Conservation (phyloP, 2,888 invertebrate genomes). For the Tetranychus piercei region DNA sequence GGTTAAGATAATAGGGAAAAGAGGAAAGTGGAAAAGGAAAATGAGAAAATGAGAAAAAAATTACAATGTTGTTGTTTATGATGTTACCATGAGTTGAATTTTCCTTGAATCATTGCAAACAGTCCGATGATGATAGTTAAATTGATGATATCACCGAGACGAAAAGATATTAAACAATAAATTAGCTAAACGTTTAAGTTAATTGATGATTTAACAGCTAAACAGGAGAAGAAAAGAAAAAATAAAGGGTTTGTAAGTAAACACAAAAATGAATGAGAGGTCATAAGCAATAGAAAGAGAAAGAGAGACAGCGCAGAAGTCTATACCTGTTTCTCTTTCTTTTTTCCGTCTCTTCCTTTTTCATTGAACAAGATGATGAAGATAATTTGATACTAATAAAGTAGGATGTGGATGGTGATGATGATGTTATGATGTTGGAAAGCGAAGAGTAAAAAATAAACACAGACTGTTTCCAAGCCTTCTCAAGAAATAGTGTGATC, state of each 20-base stretch:
- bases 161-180: background rate
- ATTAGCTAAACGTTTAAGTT: background rate
- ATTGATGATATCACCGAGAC: background rate
- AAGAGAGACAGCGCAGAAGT: background rate
- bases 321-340: background rate
- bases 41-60: background rate
- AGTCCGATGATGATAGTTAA: background rate
- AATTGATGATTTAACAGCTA: background rate
- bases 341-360: background rate
- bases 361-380: background rate
- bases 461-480: background rate
- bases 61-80: background rate
- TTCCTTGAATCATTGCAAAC: no score
- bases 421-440: no score
- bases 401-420: background rate
- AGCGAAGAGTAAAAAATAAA: background rate
- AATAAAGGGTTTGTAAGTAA: background rate
- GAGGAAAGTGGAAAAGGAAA: background rate
- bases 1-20: background rate
- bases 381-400: background rate
- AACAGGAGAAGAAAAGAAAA: background rate
- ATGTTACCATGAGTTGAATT: no score
- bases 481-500: background rate
- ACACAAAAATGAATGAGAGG: background rate
- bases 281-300: background rate